Percentiles rank a stretch among this genome's conserved stretches.
phyloP scores from a whole-genome alignment of 1,140 invertebrate genomes.

The Samia ricini region DNA sequence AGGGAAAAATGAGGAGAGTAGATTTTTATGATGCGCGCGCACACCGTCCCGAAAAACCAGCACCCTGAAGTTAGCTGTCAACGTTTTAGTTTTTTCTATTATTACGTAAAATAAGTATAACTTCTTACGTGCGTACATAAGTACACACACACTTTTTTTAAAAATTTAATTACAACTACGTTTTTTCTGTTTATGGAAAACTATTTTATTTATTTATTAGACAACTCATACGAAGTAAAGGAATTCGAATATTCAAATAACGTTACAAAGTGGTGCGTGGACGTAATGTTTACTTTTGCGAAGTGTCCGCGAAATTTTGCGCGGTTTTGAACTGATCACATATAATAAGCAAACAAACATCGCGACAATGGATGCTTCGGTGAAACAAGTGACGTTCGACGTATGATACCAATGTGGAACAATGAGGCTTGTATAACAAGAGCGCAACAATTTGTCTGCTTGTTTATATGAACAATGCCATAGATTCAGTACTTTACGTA shows the following conservation, averaged over 20 bases:
- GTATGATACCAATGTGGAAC: conserved; percentile 64
- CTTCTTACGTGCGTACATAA: no score
- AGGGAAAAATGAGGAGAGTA: no score
- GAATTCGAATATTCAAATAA: conserved; percentile 38
- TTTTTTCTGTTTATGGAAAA: no score
- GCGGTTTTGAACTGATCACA: conserved; percentile 49
- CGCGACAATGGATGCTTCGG: conserved; percentile 68
- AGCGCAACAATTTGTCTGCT: conserved; percentile 46
- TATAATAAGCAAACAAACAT: conserved; percentile 60
- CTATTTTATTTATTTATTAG: neutral
- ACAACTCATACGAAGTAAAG: conserved; percentile 10
- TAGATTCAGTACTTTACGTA: conserved; percentile 40
- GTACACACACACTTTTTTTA: no score
- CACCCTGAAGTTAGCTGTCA: no score
- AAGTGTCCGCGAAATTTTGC: conserved; percentile 59
- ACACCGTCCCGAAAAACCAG: no score
- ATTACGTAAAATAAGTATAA: no score
- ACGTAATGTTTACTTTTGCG: conserved; percentile 51
- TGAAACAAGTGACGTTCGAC: conserved; percentile 60
- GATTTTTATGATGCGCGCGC: no score
- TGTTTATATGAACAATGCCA: conserved; percentile 65
- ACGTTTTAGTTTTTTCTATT: no score
- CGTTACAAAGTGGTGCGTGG: conserved; percentile 40
- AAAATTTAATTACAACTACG: no score
- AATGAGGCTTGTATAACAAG: conserved; percentile 68